Conservation (phyloP, 2,888 invertebrate genomes). For the Drymonia ruficornis region DNA sequence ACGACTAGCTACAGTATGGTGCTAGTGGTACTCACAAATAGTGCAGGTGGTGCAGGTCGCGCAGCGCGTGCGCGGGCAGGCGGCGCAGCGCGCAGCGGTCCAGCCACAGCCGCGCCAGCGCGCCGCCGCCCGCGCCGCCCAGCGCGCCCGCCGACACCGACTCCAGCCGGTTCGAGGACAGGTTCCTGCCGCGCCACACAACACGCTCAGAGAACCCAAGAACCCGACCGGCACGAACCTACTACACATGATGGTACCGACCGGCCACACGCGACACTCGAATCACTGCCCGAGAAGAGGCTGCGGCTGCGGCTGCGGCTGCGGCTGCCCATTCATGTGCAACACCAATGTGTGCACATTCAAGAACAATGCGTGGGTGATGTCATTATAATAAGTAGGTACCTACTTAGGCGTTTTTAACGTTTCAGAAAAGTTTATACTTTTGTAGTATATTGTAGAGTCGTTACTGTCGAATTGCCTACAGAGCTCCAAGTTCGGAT, state of each 20-base stretch:
- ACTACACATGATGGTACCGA: too few relatives aligned
- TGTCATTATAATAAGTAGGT: too few relatives aligned
- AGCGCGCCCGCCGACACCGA: slow-evolving; percentile 88
- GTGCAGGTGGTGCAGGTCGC: slow-evolving; percentile 79
- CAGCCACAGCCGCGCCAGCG: slow-evolving; percentile 87
- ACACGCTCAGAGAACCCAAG: not conserved
- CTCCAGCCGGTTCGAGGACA: slow-evolving; percentile 91
- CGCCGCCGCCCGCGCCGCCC: slow-evolving; percentile 65
- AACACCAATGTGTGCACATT: not conserved
- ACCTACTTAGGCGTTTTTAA: too few relatives aligned
- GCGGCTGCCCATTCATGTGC: too few relatives aligned
- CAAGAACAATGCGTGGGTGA: too few relatives aligned
- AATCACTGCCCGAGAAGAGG: not conserved
- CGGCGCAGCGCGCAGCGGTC: slow-evolving; percentile 85
- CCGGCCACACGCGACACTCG: slow-evolving; percentile 9
- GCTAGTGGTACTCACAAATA: slow-evolving; percentile 83
- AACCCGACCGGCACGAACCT: slow-evolving; percentile 24
- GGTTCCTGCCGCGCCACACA: slow-evolving; percentile 84
- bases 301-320: too few relatives aligned
- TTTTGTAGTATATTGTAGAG: too few relatives aligned
- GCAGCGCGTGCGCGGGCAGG: slow-evolving; percentile 83
- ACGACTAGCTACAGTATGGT: too few relatives aligned
- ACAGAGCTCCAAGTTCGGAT: too few relatives aligned
- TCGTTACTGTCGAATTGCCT: too few relatives aligned
- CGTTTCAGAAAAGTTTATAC: too few relatives aligned